Evolutionary conservation across 2,797 vertebrate genomes (phyloP).

Genomic region (Silurus aristotelis): DNA sequence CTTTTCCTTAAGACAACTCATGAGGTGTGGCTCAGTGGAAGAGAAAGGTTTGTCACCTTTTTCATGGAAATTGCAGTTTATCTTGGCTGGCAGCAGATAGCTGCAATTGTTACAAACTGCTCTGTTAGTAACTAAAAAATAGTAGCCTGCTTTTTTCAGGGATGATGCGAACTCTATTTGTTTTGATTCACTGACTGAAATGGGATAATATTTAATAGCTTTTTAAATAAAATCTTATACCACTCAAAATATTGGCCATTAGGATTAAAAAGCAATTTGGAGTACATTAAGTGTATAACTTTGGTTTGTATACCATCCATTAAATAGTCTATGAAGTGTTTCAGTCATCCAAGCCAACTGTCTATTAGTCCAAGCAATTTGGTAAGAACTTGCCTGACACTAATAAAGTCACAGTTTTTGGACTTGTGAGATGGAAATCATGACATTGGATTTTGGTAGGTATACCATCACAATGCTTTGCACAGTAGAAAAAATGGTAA

Average conservation of each 20-base stretch:
- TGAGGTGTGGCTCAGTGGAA: constrained; percentile 3
- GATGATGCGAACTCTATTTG: constrained; percentile 11
- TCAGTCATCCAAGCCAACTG: neutral
- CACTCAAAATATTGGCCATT: neutral
- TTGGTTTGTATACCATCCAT: neutral
- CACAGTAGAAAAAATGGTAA: neutral
- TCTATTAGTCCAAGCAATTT: constrained; percentile 7
- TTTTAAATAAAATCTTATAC: constrained; percentile 4
- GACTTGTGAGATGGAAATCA: neutral
- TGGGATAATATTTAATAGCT: constrained; percentile 4
- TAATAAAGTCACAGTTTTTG: neutral
- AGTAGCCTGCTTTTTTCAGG: neutral
- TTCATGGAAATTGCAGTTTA: neutral
- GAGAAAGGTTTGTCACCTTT: neutral
- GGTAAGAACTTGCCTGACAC: constrained; percentile 3
- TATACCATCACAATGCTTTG: neutral
- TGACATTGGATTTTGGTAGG: constrained; percentile 1
- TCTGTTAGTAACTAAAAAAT: constrained; percentile 7
- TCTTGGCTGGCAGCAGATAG: neutral
- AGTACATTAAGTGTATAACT: constrained; percentile 5
- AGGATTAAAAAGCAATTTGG: constrained; percentile 17
- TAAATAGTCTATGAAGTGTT: constrained; percentile 10
- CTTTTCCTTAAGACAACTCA: neutral
- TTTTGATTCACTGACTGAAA: constrained; percentile 6
- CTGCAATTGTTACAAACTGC: constrained; percentile 6